Base-by-base conservation (phyloP, 2,888 invertebrate species). In the Slavum lentiscoides region DNA sequence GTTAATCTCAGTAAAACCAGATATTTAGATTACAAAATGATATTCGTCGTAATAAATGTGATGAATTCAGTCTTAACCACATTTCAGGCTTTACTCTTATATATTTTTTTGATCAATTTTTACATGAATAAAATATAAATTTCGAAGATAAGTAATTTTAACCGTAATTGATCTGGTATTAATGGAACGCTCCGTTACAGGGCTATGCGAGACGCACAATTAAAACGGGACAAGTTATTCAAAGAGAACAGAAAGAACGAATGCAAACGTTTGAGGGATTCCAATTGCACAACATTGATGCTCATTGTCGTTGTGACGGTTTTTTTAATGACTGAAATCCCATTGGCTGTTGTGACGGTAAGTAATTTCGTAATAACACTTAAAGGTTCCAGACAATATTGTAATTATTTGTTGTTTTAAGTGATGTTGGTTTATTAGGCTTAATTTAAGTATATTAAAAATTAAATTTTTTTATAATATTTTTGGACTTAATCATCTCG, bases 231-330 rank as follows among this genome's bases (percentile, higher is more conserved):
- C 85, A 90, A 91, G 84, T 89, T 96, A 0, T 92, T 94, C 85
- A 90, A 92, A 83, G 93, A 92, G 86, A 94, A 92, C 85, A 88
- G 91, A 66, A 93, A 92, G 86, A 91, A 91, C 82, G 94, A 94
- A 87, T 93, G 93, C 87, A 92, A 92, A 85, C 91, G 91, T 84
- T 88, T 93, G 66, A 88, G 94, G 69, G 93, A 93, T 85, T 92
- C 93, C 0, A 94, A 94, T 85, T 94, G 94, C 85, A 95, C 94
- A 0, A 95, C 95, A 0, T 87, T 94, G 0, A 95, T 95, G 95
- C 87, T 95, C 39, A 94, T 95, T 49, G 94, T 94, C 0, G 94
- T 95, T 0, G 94, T 95, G 0, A 92, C 93, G 0, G 94, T 94
- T 0, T 95, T 95, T 85, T 88, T 95, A 0, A 88, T 92, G 83